Evolutionary conservation across 2,888 invertebrate species (phyloP), one percentile per base, ranked within the genome.

Genomic region (Cerceris rybyensis): DNA sequence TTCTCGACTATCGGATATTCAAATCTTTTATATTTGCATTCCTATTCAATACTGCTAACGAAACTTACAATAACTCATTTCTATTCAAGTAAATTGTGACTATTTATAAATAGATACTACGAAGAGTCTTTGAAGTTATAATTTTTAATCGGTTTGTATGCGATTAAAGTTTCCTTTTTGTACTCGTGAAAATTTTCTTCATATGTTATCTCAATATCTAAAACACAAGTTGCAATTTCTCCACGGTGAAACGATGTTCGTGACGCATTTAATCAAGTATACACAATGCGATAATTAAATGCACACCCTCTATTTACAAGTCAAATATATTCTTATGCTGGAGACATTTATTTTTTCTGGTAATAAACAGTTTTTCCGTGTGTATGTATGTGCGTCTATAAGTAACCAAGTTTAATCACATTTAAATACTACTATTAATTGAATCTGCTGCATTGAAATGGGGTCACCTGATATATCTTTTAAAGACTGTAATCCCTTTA

Each of bases 261-360:
- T 50, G 11, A 17, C 17, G 17, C 11, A 55, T 4, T 55, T 17
- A 13, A 55, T 50, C 50, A 50, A 17, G 28, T 28, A 55, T 17
- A 17, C 7, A 17, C 7, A 13, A 7, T 7, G 17, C 54, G 7
- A 55, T 55, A 55, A 58, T 41, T 39, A 41, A 58, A 16, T 58
- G 58, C 42, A 41, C 58, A 42, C n/a, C 7, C 4, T 41, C 41
- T n/a, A 58, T 58, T 58, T 58, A 42, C 58, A 16, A 58, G 58
- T 58, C 41, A 57, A 57, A 39, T n/a, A 17, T 11, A 13, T 50
- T 50, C 50, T 5, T n/a, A 50, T 50, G 13, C 50, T n/a, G 5
- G 6, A n/a, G 11, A 50, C 50, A 50, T n/a, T 11, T 7, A 7
- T 50, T 50, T 5, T 50, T 50, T 50, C 13, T 7, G 9, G 6